Conservation (phyloP, 1,140 invertebrate genomes). For the Trichonephila clavipes region DNA sequence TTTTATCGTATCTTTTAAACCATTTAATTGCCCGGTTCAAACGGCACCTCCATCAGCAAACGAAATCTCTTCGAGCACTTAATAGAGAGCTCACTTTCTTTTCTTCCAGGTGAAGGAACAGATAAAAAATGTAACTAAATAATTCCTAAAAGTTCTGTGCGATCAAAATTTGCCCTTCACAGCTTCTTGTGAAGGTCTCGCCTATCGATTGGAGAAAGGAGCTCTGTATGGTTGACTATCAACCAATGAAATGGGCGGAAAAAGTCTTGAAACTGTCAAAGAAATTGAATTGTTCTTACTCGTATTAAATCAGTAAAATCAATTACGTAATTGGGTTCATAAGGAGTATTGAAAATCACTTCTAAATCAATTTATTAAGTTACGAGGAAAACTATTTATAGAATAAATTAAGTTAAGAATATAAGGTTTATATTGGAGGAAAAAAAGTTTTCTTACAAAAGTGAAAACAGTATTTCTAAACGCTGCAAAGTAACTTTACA, state of each 20-base stretch:
- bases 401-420: background rate
- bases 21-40: background rate
- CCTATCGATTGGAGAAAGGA: constrained; percentile 39
- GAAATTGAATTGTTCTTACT: constrained; percentile 10
- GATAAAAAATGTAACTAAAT: constrained; percentile 40
- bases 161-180: constrained; percentile 48
- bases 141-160: constrained; percentile 46
- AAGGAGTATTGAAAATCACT: background rate
- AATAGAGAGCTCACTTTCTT: constrained; percentile 26
- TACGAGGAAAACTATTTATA: background rate
- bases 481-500: background rate
- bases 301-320: background rate
- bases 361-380: background rate
- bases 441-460: background rate
- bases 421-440: background rate
- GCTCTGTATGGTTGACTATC: background rate
- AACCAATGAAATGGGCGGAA: constrained; percentile 14
- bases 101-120: constrained; percentile 10
- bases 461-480: background rate
- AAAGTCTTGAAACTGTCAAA: constrained; percentile 33
- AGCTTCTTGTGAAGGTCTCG: constrained; percentile 59
- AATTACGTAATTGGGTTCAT: background rate
- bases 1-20: background rate
- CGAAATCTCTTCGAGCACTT: constrained; percentile 8
- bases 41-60: background rate